Conservation (phyloP, 1,140 invertebrate species). For the Camponotus vicinus region DNA sequence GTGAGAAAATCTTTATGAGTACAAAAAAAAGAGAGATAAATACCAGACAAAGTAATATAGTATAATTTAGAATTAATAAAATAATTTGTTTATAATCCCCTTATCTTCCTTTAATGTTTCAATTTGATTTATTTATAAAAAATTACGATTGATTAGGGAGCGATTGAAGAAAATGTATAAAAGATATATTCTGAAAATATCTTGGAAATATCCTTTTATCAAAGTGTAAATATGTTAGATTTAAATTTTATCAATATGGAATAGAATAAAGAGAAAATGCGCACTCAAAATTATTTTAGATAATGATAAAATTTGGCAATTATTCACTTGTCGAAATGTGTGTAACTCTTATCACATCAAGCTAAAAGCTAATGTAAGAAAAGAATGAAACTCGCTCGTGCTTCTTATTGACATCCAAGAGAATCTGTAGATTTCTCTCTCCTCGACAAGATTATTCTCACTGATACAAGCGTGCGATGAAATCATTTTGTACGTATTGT, state of each 20-base stretch:
- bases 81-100: no score
- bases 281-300: background rate
- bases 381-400: background rate
- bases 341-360: slow-evolving; percentile 13
- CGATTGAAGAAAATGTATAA: background rate
- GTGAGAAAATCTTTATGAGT: background rate
- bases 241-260: background rate
- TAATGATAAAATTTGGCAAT: background rate
- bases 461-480: slow-evolving; percentile 8
- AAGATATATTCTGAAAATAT: background rate
- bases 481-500: slow-evolving; percentile 57
- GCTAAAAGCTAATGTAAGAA: background rate
- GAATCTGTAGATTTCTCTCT: slow-evolving; percentile 2
- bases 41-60: no score
- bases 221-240: background rate
- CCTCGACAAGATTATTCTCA: background rate
- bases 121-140: background rate
- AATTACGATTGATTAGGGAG: background rate
- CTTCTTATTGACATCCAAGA: slow-evolving; percentile 7
- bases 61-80: background rate
- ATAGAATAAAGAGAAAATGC: background rate
- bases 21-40: background rate
- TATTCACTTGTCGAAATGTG: background rate
- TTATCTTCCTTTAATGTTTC: background rate
- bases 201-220: background rate